Percentiles rank a stretch among this genome's conserved stretches.
phyloP scores from a whole-genome alignment of 2,113 vertebrate species.

The rabbit (Oryctolagus cuniculus) region DNA sequence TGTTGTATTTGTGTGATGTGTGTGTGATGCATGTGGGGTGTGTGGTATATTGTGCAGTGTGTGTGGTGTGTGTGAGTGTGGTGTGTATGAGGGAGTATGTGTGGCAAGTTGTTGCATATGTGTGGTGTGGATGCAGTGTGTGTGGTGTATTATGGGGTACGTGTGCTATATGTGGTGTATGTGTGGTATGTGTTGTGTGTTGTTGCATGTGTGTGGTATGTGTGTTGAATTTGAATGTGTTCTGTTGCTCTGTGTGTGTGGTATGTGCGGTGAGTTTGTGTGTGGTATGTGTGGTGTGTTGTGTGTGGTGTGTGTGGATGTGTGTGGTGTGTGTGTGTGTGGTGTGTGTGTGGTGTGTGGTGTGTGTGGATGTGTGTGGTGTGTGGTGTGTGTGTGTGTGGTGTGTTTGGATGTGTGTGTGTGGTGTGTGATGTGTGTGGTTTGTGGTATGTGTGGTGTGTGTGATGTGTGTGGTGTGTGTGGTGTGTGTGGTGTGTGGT shows the following conservation, averaged over 20 bases:
- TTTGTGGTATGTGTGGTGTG: background rate
- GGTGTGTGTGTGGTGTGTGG: background rate
- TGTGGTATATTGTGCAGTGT: too few relatives aligned
- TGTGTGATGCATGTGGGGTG: too few relatives aligned
- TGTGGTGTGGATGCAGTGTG: background rate
- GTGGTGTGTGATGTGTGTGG: background rate
- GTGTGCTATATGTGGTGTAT: background rate
- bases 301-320: background rate
- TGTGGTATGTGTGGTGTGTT: background rate
- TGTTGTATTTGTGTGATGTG: too few relatives aligned
- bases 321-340: too few relatives aligned
- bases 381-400: too few relatives aligned
- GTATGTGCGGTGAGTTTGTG: background rate
- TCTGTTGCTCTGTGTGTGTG: background rate
- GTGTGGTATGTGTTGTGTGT: background rate
- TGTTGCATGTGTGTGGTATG: background rate
- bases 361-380: background rate
- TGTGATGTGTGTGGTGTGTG: background rate
- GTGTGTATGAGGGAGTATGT: too few relatives aligned
- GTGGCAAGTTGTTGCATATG: too few relatives aligned
- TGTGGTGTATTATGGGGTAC: background rate
- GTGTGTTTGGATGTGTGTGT: background rate
- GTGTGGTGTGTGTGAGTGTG: too few relatives aligned
- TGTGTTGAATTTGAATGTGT: too few relatives aligned
- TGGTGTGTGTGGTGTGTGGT: background rate